Evolutionary conservation across 2,888 invertebrate genomes (phyloP).

Genomic region (Cerceris ruficornis): DNA sequence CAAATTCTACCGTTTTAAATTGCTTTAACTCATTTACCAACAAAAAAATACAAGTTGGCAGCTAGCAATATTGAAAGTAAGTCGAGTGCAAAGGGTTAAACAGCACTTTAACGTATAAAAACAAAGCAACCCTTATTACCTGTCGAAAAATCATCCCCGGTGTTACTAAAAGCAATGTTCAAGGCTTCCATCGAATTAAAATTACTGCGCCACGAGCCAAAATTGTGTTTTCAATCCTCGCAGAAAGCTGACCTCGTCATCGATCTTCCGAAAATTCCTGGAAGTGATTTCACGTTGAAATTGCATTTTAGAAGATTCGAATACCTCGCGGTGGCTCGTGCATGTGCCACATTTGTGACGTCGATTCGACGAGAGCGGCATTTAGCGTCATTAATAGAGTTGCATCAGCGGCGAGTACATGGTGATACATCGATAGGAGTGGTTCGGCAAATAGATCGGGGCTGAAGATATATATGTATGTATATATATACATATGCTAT

Average conservation of each 20-base stretch:
- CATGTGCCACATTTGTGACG: conserved; percentile 56
- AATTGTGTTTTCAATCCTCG: conserved; percentile 26
- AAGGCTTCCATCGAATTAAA: conserved; percentile 19
- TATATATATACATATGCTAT: conserved; percentile 1
- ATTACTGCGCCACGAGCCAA: conserved; percentile 10
- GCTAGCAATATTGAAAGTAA: no score
- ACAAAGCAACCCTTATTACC: background rate
- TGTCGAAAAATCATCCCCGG: background rate
- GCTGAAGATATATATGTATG: conserved; percentile 47
- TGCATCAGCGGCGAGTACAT: conserved; percentile 61
- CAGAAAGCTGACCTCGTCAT: conserved; percentile 17
- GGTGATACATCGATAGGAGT: conserved; percentile 63
- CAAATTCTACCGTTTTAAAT: no score
- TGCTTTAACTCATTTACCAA: no score
- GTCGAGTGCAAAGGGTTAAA: no score
- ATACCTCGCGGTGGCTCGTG: conserved; percentile 28
- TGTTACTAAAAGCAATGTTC: background rate
- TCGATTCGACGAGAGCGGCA: conserved; percentile 44
- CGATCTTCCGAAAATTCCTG: conserved; percentile 34
- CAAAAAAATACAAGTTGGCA: no score
- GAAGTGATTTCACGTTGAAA: conserved; percentile 29
- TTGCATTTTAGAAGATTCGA: conserved; percentile 37
- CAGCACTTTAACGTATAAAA: no score
- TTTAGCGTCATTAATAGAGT: conserved; percentile 67
- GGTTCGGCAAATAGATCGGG: conserved; percentile 65